Base-by-base conservation (phyloP, 2,888 invertebrate genomes). In the Anticlea derivata region DNA sequence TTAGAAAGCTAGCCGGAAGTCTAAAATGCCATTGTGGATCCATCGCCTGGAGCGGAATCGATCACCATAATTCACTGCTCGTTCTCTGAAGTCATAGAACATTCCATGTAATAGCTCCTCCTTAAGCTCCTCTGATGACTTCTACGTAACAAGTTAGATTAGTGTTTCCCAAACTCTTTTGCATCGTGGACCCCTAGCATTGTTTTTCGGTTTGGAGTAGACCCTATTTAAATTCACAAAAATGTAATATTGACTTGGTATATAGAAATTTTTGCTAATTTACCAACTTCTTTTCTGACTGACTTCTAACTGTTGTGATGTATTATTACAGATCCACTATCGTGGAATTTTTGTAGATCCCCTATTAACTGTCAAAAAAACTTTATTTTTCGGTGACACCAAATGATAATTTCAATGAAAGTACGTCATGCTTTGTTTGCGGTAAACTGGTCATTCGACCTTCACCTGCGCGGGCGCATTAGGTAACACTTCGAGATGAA, bases 401-500 rank as follows among this genome's bases (percentile, higher is more conserved):
- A 17, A 17, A 3, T 17, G 17, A 3, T 4, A 17, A 17, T 17
- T 3, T 17, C 17, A 17, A 17, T 3, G 17, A 17, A 17, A 31
- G 12, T 5, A 13, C n/a, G n/a, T n/a, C n/a, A n/a, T n/a, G 17
- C 8, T 8, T 5, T 37, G 47, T 39, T 29, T 44, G 44, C 55
- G 10, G 37, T 13, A 35, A 39, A 40, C 30, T 20, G 45, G 34
- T 30, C 24, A 26, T 38, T 34, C 62, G 69, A 75, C 72, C 74
- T 73, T 74, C 70, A 46, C 62, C 45, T 62, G 60, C 58, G 55
- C 59, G 63, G 40, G 35, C 63, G 58, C 55, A 51, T 80, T 74
- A 75, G 64, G 78, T 78, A 79, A 80, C 51, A 39, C 56, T 11
- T 30, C 60, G 59, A 70, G 70, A 72, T 72, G 68, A 66, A 75